Percentiles rank a stretch among this genome's conserved stretches.
Evolutionary conservation across 2,888 invertebrate genomes (phyloP).

Genomic region (Trichopria drosophilae): DNA sequence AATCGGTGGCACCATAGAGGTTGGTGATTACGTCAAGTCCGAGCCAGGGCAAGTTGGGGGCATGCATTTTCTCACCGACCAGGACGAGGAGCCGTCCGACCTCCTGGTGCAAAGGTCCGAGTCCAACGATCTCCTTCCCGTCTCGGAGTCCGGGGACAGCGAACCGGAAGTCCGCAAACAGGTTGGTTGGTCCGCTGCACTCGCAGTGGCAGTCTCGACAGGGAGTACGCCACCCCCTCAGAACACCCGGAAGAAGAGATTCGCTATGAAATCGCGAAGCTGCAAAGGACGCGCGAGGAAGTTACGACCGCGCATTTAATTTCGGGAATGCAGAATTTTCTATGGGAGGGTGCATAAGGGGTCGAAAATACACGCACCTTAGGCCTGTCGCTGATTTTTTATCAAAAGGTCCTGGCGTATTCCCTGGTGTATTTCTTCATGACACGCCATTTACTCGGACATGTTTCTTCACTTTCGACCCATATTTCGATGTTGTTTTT

Average conservation of each 20-base stretch:
- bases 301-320: constrained; percentile 34
- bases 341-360: not conserved
- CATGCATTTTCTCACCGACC: constrained; percentile 53
- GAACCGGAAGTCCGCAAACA: constrained; percentile 56
- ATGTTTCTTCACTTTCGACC: constrained; percentile 18
- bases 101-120: constrained; percentile 34
- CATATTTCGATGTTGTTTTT: constrained; percentile 20
- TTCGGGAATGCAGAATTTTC: not conserved
- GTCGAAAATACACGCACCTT: too few species aligned
- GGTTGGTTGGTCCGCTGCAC: constrained; percentile 51
- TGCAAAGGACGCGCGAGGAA: constrained; percentile 25
- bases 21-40: constrained; percentile 12
- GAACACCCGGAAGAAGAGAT: constrained; percentile 40
- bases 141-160: too few species aligned
- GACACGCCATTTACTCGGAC: constrained; percentile 16
- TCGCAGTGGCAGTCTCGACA: constrained; percentile 34
- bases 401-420: constrained; percentile 31
- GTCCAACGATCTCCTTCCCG: too few species aligned
- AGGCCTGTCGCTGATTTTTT: too few species aligned
- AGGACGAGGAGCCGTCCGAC: constrained; percentile 46
- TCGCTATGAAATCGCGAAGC: constrained; percentile 29
- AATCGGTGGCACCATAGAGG: constrained; percentile 23
- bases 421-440: constrained; percentile 29
- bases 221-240: constrained; percentile 37
- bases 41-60: constrained; percentile 39